These are phyloP conservation scores for Otis tarda DNA, from an alignment of 2,113 vertebrate species.

Conservation along the genomic window DNA sequence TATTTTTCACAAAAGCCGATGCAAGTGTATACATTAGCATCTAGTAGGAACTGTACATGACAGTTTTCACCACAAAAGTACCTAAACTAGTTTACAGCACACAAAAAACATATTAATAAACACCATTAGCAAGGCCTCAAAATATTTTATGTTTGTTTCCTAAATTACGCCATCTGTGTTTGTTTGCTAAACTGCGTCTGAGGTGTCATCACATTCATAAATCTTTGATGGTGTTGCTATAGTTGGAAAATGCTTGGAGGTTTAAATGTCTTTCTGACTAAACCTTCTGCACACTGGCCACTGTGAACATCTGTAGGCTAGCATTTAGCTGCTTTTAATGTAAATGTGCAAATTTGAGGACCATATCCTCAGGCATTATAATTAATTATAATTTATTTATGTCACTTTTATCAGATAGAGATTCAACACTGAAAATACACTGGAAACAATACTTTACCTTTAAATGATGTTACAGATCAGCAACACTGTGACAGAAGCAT, in stretches of 20 bases:
- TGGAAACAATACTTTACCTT: neutral
- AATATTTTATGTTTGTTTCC: conserved; percentile 33
- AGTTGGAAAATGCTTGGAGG: neutral
- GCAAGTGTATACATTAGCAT: neutral
- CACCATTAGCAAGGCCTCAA: neutral
- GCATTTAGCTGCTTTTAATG: neutral
- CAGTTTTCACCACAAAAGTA: neutral
- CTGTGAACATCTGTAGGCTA: neutral
- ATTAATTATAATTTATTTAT: neutral
- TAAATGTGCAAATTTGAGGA: neutral
- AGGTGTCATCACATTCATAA: conserved; percentile 15
- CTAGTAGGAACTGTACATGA: neutral
- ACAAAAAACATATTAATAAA: neutral
- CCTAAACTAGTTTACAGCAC: neutral
- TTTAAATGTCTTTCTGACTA: neutral
- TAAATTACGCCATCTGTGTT: conserved; percentile 30
- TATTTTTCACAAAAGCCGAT: neutral
- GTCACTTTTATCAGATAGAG: neutral
- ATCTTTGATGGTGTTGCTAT: neutral
- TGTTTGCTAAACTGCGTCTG: conserved; percentile 40
- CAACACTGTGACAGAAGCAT: neutral
- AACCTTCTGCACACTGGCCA: neutral
- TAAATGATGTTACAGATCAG: neutral
- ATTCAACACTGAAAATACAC: neutral
- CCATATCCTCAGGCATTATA: neutral